phyloP scores from a whole-genome alignment of 2,888 invertebrate genomes.

The Eristalinus sepulchralis region DNA sequence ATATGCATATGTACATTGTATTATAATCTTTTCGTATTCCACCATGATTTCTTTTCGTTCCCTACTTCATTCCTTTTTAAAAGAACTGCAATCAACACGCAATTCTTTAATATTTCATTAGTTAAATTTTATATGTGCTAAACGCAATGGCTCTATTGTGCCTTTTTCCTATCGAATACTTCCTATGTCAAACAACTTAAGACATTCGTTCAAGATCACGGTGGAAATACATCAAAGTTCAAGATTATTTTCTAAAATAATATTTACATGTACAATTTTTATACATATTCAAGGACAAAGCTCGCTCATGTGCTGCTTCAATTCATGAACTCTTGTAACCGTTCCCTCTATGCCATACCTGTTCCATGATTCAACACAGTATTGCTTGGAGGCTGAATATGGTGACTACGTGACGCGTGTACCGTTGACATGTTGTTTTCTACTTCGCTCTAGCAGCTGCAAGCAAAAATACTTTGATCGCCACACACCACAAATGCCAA shows the following conservation, averaged over 20 bases:
- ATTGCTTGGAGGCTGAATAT: slow-evolving; percentile 56
- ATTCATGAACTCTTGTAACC: not conserved
- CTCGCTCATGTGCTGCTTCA: slow-evolving; percentile 3
- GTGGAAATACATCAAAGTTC: too few species aligned
- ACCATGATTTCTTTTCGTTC: too few species aligned
- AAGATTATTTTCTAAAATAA: not conserved
- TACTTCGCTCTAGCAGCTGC: slow-evolving; percentile 45
- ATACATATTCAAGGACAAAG: slow-evolving; percentile 1
- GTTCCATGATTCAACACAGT: not conserved
- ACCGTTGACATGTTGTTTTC: slow-evolving; percentile 50
- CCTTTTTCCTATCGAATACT: too few species aligned
- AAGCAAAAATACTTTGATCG: slow-evolving; percentile 47
- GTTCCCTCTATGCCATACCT: slow-evolving; percentile 13
- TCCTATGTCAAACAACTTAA: too few species aligned
- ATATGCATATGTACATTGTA: too few species aligned
- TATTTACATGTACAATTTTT: not conserved
- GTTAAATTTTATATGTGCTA: too few species aligned
- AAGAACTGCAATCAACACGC: too few species aligned
- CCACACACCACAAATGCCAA: slow-evolving; percentile 48
- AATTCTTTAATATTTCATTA: too few species aligned
- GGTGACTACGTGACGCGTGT: slow-evolving; percentile 60
- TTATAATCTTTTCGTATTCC: too few species aligned
- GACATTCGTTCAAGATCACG: too few species aligned
- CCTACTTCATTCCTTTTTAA: too few species aligned
- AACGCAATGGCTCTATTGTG: too few species aligned